phyloP scores from a whole-genome alignment of 2,797 vertebrate species.

The Hemitrygon akajei region DNA sequence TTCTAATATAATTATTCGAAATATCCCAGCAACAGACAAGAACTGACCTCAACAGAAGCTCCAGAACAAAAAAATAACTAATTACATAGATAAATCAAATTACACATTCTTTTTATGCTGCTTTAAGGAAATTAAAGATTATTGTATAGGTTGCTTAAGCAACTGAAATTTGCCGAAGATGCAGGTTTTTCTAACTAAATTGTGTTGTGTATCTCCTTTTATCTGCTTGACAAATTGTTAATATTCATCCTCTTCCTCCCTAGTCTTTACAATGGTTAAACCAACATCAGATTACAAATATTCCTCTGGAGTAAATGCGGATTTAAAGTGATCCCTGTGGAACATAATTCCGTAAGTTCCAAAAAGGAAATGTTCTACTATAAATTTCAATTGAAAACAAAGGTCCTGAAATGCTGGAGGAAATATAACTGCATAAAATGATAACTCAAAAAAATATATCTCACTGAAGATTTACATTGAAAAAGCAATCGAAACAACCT shows the following conservation, averaged over 20 bases:
- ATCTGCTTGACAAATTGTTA: not conserved
- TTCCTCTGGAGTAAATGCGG: not conserved
- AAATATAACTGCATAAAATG: not conserved
- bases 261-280: not conserved
- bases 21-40: not conserved
- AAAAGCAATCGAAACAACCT: not conserved
- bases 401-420: not conserved
- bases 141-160: not conserved
- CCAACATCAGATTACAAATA: not conserved
- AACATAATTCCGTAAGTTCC: not conserved
- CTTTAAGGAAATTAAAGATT: not conserved
- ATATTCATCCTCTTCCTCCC: not conserved
- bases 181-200: not conserved
- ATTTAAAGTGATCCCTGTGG: not conserved
- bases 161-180: too few species aligned
- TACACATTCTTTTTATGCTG: not conserved
- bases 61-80: not conserved
- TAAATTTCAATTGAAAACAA: not conserved
- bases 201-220: not conserved
- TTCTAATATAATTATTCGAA: not conserved
- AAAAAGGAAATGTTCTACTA: not conserved
- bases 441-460: not conserved
- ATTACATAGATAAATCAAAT: too few species aligned
- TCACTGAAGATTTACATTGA: not conserved
- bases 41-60: conserved; percentile 11